Evolutionary conservation across 2,888 invertebrate species (phyloP), one percentile per base, ranked within the genome.

Genomic region (Heliothis peltigera): DNA sequence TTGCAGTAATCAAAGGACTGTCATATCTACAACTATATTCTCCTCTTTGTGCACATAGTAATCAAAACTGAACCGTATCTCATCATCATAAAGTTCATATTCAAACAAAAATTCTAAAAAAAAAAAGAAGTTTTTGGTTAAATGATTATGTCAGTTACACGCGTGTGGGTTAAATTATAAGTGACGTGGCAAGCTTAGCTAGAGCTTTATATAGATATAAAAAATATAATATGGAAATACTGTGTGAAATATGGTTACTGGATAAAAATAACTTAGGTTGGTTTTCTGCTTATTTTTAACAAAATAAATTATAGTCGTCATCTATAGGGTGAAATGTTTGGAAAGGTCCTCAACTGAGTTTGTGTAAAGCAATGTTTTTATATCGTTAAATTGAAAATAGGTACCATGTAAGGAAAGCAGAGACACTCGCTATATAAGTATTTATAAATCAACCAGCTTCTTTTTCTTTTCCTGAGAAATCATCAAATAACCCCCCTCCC

Each of bases 71-170:
- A 46, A 53, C 58, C 35, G 18, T 70, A 32, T 12, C 0, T 0
- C 0, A 0, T 4, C 3, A 0, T 0, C 0, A 18, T 48, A 55
- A 48, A n/a, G 64, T 53, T 12, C 21, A 10, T 3, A 46, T 53
- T 69, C 2, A 18, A 28, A 35, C 22, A 15, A 8, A 1, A 12
- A 12, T 19, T 17, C 18, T 0, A 1, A n/a, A 8, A 10, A 19
- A 2, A 7, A 10, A 18, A 28, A 8, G 1, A 67, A 44, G 42
- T 53, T 62, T 63, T 18, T 42, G 39, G 21, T 42, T 21, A 54
- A 48, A 70, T 61, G 63, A 56, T 55, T 54, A 22, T 63, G 60
- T 64, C 52, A 66, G 53, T 54, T 55, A 59, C 61, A 77, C 17
- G 21, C 43, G 51, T 64, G 39, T 44, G 4, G 7, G 22, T 49